Percentiles rank a stretch among this genome's conserved stretches.
Evolutionary conservation across 1,140 invertebrate species (phyloP).

Genomic region (Polypedilum vanderplanki): DNA sequence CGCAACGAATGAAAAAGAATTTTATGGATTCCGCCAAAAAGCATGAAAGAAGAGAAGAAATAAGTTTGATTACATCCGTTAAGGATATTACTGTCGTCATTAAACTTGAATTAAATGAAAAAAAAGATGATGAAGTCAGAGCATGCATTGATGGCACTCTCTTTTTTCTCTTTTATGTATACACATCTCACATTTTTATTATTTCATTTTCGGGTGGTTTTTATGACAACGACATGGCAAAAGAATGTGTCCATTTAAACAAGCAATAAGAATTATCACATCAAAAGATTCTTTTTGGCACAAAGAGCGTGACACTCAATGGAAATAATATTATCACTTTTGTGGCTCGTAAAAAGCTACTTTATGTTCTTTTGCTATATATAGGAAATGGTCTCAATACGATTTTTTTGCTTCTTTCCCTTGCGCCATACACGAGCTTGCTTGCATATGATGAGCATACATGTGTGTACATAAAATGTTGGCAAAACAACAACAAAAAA

Average conservation of each 20-base stretch:
- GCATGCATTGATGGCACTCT: constrained; percentile 2
- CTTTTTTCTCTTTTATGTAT: constrained; percentile 2
- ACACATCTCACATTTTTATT: background rate
- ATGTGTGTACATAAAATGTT: background rate
- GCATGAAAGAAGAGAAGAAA: background rate
- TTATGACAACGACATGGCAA: background rate
- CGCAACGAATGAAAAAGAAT: background rate
- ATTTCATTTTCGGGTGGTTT: background rate
- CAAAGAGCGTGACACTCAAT: constrained; percentile 16
- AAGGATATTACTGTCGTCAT: constrained; percentile 25
- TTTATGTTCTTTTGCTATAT: constrained; percentile 16
- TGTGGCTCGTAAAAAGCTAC: constrained; percentile 11
- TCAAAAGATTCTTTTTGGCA: constrained; percentile 18
- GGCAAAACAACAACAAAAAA: background rate
- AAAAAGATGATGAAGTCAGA: constrained; percentile 12
- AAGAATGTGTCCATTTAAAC: constrained; percentile 18
- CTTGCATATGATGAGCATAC: background rate
- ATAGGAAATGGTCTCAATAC: background rate
- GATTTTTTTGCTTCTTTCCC: no score
- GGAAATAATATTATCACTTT: constrained; percentile 19
- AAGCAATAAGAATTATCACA: constrained; percentile 14
- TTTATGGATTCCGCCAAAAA: constrained; percentile 19
- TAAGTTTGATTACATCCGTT: constrained; percentile 26
- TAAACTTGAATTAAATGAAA: constrained; percentile 25
- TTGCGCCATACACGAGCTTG: no score